phyloP scores from a whole-genome alignment of 2,113 vertebrate species.

The Patagioenas fasciata region DNA sequence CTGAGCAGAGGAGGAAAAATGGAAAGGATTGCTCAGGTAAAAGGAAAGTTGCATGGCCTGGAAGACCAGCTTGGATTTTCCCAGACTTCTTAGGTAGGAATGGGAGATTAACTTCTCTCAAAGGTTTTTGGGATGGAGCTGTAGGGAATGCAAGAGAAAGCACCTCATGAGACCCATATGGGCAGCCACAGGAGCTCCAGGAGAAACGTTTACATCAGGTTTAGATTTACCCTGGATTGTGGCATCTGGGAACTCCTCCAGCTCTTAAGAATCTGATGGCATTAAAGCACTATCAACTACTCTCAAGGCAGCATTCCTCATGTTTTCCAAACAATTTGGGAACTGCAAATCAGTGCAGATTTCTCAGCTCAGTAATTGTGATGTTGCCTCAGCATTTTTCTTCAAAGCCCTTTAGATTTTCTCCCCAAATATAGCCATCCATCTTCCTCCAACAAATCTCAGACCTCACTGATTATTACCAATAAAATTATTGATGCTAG shows the following conservation, averaged over 20 bases:
- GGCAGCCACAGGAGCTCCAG: not conserved
- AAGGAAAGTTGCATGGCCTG: not conserved
- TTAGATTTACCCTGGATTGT: not conserved
- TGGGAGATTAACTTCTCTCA: not conserved
- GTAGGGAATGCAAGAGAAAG: not conserved
- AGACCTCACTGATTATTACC: constrained; percentile 2
- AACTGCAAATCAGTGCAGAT: not conserved
- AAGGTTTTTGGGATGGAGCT: not conserved
- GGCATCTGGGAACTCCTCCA: not conserved
- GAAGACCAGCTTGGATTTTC: not conserved
- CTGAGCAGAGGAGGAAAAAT: not conserved
- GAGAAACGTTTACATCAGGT: not conserved
- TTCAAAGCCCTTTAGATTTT: constrained; percentile 8
- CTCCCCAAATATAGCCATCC: not conserved
- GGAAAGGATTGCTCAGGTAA: not conserved
- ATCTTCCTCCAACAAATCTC: constrained; percentile 14
- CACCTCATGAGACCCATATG: not conserved
- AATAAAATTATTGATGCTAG: constrained; percentile 36
- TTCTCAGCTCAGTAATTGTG: not conserved
- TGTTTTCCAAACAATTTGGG: not conserved
- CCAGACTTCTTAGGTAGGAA: not conserved
- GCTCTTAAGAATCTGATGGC: not conserved
- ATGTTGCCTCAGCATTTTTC: constrained; percentile 16
- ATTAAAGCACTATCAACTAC: not conserved
- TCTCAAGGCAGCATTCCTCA: not conserved